These are phyloP conservation scores for Microhierax caerulescens DNA, from an alignment of 2,797 vertebrate genomes.

Conservation along the genomic window DNA sequence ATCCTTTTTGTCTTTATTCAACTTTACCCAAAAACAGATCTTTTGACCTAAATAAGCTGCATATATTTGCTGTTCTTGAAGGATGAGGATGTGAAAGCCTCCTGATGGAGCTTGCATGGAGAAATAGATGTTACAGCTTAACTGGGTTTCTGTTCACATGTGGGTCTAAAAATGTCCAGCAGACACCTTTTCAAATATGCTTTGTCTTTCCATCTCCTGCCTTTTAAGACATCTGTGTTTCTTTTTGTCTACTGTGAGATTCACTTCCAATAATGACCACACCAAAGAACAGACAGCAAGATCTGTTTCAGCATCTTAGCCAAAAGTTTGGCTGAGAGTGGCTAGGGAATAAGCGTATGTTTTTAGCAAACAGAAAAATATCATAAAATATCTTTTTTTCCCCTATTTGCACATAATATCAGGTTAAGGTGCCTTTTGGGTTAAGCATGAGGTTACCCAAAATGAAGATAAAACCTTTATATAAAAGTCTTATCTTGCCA, in stretches of 20 bases:
- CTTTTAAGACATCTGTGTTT: background rate
- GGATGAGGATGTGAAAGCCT: background rate
- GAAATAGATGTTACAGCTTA: background rate
- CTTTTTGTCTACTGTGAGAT: background rate
- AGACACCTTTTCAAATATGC: background rate
- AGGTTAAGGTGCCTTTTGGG: background rate
- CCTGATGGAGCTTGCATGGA: background rate
- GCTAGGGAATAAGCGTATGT: background rate
- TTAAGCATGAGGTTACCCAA: background rate
- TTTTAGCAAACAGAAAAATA: background rate
- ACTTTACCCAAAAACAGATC: background rate
- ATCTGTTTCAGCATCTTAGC: background rate
- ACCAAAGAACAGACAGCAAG: background rate
- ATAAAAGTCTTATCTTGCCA: background rate
- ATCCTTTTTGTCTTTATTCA: background rate
- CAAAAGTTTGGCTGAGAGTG: background rate
- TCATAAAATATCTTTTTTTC: background rate
- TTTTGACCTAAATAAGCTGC: conserved; percentile 34
- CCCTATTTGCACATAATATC: background rate
- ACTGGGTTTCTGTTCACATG: background rate
- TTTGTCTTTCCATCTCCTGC: background rate
- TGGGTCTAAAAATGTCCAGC: background rate
- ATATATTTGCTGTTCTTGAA: background rate
- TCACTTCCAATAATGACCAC: background rate
- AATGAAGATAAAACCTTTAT: background rate